phyloP scores from a whole-genome alignment of 2,888 invertebrate genomes.

The Ophion obscuratus region DNA sequence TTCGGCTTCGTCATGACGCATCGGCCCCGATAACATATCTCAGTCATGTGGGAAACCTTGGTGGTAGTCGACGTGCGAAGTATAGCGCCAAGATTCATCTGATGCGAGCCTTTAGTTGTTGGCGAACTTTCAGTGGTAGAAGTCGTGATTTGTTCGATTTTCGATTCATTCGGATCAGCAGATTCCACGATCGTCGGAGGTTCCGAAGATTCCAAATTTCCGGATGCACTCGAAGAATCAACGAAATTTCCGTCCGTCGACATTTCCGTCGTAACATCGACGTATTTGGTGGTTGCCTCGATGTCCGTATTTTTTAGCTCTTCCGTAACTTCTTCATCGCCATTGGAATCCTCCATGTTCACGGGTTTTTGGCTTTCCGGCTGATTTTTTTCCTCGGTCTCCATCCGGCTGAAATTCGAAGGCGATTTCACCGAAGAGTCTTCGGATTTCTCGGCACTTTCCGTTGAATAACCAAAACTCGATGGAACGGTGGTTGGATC shows the following conservation, averaged over 20 bases:
- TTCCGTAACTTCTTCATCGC: conserved; percentile 38
- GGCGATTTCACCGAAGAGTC: conserved; percentile 10
- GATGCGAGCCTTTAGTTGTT: conserved; percentile 55
- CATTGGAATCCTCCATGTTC: conserved; percentile 18
- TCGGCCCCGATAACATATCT: conserved; percentile 94
- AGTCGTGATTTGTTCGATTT: conserved; percentile 47
- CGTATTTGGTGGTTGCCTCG: conserved; percentile 57
- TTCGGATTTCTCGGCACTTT: conserved; percentile 4
- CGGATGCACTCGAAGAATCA: conserved; percentile 6
- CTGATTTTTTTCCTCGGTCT: neutral
- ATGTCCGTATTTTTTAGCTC: neutral
- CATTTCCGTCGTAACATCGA: conserved; percentile 45
- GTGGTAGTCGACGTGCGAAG: conserved; percentile 92
- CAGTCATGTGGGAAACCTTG: conserved; percentile 93
- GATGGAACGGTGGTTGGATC: conserved; percentile 22
- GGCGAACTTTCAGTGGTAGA: conserved; percentile 58
- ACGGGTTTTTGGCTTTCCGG: neutral
- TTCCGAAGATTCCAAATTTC: conserved; percentile 25
- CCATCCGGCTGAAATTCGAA: neutral
- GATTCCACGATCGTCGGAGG: conserved; percentile 68
- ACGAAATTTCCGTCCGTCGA: conserved; percentile 30
- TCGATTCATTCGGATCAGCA: conserved; percentile 62
- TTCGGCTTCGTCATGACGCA: conserved; percentile 88
- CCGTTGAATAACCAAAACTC: conserved; percentile 27
- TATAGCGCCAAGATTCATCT: conserved; percentile 84